Evolutionary conservation across 2,888 invertebrate genomes (phyloP), one percentile per base, ranked within the genome.

Genomic region (Slavum lentiscoides): DNA sequence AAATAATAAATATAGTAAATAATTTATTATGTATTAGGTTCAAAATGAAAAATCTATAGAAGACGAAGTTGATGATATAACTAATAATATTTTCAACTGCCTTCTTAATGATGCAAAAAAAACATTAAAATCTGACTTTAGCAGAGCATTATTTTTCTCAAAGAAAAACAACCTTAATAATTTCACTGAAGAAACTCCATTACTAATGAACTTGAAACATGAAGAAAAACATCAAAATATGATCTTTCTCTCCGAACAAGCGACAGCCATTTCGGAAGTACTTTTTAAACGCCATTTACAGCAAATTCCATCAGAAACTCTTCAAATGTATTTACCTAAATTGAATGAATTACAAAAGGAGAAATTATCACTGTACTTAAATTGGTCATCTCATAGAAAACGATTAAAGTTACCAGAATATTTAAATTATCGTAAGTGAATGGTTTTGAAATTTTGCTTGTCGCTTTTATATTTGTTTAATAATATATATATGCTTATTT

Each of bases 311-410:
- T 58, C 30, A 0, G 23, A 80, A 58, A 66, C 17, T 15, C 23
- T 80, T 58, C 23, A 55, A 64, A 23, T 23, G 30, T 80, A 58
- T 23, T 64, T 80, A 64, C 23, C 59, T 64, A 80, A 6, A 43
- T 72, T 80, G 8, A 66, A 80, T 72, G 39, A 72, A 43, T 15
- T 21, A 43, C 49, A 80, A 72, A 53, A 39, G 15, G 72, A 80
- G 72, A 72, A 69, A 72, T 64, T 80, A 64, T 39, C n/a, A 55
- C 8, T 72, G 11, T 66, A 80, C 43, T 72, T 80, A 72, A 66
- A 72, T 11, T 80, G 80, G 80, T 80, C 43, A 5, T 80, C 62
- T 30, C n/a, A 58, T 23, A 80, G 58, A 80, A 80, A 64, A 72
- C 72, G 64, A 58, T 64, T 64, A 19, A 80, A 64, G 39, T 58